Base-by-base conservation (phyloP, 1,140 invertebrate genomes). In the Alviniconcha marisindica region DNA sequence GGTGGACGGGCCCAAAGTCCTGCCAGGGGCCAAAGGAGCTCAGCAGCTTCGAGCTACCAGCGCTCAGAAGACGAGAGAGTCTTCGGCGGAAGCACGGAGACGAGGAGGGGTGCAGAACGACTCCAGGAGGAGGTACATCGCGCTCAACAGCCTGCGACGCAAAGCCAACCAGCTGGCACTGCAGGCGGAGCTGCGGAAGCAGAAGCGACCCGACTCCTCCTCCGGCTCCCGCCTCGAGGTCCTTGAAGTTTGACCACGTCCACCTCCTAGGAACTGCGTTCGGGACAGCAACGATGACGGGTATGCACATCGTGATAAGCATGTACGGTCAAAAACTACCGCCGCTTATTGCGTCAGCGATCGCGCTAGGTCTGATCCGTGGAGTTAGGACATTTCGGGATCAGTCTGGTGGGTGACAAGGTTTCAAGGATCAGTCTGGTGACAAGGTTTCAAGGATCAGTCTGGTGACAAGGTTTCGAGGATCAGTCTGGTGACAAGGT, bases 101-200 rank as follows among this genome's bases (percentile, higher is more conserved):
- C 44, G 83, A 7, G 66, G 78, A 3, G 71, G 78, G 14, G 51
- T 74, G 21, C 83, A 81, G 71, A 81, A 81, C 54, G 78, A 84
- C 56, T 84, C 83, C 2, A 21, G 83, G 42, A 48, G 79, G 10
- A 31, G 83, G 2, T 84, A 84, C 60, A 71, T 84, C 12, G 83
- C 83, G 14, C 79, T 84, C 38, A 84, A 84, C 73, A 84, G 83
- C 33, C 42, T 84, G 54, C 44, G 83, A 28, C 42, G 71, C 3
- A 84, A 84, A 42, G 78, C 78, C 15, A 60, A 81, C 42, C 56
- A 48, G 31, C 56, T 81, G 18, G 36, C 51, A 7, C 78, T 76
- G 54, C 51, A 77, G 56, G 38, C 69, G 10, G 31, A 73, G 4
- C n/a, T 73, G 28, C 28, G 77, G n/a, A 54, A 12, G 44, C 82